Evolutionary conservation across 2,797 vertebrate genomes (phyloP).

Genomic region (Ptychadena robeensis): DNA sequence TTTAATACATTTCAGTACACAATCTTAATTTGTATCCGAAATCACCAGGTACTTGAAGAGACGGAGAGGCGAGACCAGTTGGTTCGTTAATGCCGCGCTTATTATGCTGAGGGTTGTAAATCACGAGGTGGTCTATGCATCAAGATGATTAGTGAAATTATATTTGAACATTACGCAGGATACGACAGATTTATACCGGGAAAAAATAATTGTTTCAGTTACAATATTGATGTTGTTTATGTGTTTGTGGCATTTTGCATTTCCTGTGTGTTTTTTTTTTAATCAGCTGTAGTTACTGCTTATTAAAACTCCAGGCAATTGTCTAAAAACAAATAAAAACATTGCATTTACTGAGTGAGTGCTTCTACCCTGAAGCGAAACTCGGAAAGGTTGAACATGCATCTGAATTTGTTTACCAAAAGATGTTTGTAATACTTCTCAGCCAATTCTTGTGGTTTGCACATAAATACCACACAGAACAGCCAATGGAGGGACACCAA

Average conservation of each 20-base stretch:
- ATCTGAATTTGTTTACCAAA: not conserved
- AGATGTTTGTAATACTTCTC: no score
- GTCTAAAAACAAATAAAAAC: not conserved
- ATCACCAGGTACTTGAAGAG: slow-evolving; percentile 51
- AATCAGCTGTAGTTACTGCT: not conserved
- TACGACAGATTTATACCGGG: slow-evolving; percentile 25
- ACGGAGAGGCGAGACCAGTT: slow-evolving; percentile 16
- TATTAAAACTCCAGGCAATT: not conserved
- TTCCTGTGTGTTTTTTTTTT: not conserved
- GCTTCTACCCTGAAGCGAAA: not conserved
- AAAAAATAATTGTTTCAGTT: slow-evolving; percentile 37
- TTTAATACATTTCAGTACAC: slow-evolving; percentile 63
- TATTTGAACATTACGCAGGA: not conserved
- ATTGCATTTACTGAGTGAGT: not conserved
- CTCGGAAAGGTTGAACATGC: not conserved
- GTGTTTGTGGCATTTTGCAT: not conserved
- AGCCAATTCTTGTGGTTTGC: no score
- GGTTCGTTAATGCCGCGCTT: slow-evolving; percentile 24
- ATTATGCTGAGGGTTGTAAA: slow-evolving; percentile 31
- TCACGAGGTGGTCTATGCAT: slow-evolving; percentile 13
- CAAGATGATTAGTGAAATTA: slow-evolving; percentile 48
- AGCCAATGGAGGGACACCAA: no score
- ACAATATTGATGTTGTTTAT: slow-evolving; percentile 35
- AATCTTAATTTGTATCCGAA: slow-evolving; percentile 62
- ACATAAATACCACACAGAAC: no score